phyloP scores from a whole-genome alignment of 2,888 invertebrate species.

The Slavum lentiscoides region DNA sequence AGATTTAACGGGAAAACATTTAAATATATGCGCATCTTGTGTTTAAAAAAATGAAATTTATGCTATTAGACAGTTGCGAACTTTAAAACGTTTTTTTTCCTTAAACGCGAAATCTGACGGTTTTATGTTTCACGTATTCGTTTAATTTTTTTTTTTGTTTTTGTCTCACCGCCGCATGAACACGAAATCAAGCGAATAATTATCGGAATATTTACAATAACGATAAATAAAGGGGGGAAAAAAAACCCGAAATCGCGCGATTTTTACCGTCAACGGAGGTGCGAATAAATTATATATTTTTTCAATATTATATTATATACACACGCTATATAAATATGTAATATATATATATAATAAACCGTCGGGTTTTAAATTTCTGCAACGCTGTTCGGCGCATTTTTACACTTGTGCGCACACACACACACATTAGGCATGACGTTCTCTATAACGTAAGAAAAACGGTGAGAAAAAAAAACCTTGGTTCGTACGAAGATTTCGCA shows the following conservation, averaged over 20 bases:
- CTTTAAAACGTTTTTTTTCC: too few species aligned
- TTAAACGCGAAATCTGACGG: background rate
- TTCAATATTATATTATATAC: background rate
- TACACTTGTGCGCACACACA: too few species aligned
- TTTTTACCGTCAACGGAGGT: background rate
- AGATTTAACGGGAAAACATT: too few species aligned
- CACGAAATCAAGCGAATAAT: constrained; percentile 11
- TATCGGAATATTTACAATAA: background rate
- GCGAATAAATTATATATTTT: background rate
- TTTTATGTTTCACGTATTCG: background rate
- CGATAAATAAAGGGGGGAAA: too few species aligned
- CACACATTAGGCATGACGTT: background rate
- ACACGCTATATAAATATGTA: background rate
- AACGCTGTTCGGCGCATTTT: background rate
- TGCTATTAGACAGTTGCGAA: too few species aligned
- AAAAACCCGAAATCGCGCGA: background rate
- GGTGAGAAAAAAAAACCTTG: background rate
- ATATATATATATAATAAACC: background rate
- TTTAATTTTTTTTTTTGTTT: background rate
- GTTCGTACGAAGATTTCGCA: background rate
- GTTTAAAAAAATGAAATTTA: too few species aligned
- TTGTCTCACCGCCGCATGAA: too few species aligned
- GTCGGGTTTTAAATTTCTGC: background rate
- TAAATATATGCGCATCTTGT: too few species aligned
- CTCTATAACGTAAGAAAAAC: background rate